phyloP scores from a whole-genome alignment of 2,888 invertebrate species.

The Brachyptera risi region DNA sequence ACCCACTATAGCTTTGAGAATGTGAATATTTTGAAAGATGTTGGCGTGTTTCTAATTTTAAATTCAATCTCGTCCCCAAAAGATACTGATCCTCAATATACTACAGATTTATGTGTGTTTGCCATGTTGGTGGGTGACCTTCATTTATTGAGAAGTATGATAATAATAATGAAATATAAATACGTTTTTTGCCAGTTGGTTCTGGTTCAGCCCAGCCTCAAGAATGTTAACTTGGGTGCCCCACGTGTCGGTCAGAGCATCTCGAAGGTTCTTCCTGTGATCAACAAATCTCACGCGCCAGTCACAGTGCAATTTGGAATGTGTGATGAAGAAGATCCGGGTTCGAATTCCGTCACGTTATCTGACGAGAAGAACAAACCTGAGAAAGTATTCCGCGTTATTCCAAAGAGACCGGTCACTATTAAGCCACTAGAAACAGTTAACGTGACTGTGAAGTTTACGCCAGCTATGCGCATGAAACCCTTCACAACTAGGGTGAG shows the following conservation, averaged over 20 bases:
- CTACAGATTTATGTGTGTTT: no score
- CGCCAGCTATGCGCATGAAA: constrained; percentile 41
- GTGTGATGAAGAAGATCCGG: constrained; percentile 46
- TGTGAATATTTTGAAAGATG: no score
- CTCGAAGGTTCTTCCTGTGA: constrained; percentile 52
- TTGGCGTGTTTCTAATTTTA: no score
- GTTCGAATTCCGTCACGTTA: not conserved
- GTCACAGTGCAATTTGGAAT: constrained; percentile 54
- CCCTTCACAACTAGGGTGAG: constrained; percentile 40
- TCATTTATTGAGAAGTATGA: no score
- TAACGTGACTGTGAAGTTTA: constrained; percentile 43
- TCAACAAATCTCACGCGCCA: constrained; percentile 54
- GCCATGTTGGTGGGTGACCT: no score
- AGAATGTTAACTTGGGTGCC: constrained; percentile 44
- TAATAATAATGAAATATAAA: not conserved
- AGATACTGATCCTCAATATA: no score
- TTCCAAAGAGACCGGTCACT: constrained; percentile 39
- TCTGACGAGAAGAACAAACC: no score
- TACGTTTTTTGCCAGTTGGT: constrained; percentile 39
- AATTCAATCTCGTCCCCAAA: no score
- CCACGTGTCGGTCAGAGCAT: constrained; percentile 48
- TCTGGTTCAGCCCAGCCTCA: constrained; percentile 43
- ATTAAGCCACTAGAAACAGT: constrained; percentile 41
- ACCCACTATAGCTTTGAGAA: no score
- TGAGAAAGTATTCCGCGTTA: not conserved